Conservation (phyloP, 2,797 vertebrate species). For the Salmo trutta region DNA sequence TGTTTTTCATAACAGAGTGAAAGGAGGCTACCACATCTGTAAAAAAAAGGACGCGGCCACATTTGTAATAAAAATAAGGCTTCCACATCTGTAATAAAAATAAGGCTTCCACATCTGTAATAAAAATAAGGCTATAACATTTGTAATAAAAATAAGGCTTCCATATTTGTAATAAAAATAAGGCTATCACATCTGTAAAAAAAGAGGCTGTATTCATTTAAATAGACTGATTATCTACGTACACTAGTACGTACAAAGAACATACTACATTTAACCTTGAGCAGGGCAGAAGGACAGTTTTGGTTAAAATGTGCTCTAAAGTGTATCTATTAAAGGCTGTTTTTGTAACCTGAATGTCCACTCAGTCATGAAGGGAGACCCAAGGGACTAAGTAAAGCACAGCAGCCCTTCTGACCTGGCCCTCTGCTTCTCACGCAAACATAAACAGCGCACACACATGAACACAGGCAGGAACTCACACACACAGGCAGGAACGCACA, state of each 20-base stretch:
- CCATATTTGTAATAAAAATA: too few species aligned
- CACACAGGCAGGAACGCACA: background rate
- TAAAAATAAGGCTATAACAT: background rate
- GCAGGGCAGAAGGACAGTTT: conserved; percentile 27
- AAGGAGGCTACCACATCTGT: too few species aligned
- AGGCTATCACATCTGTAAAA: too few species aligned
- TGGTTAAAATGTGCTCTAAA: conserved; percentile 38
- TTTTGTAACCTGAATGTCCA: conserved; percentile 48
- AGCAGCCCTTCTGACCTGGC: conserved; percentile 22
- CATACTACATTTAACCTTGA: conserved; percentile 46
- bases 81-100: too few species aligned
- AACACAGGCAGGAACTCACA: background rate
- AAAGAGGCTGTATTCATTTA: background rate
- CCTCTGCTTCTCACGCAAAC: conserved; percentile 13
- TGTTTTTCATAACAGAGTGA: background rate
- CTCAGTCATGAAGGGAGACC: conserved; percentile 49
- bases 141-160: background rate
- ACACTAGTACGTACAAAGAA: background rate
- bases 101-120: too few species aligned
- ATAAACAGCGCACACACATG: background rate
- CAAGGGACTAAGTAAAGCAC: conserved; percentile 25
- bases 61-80: too few species aligned
- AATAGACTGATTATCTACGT: background rate
- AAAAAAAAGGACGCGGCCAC: too few species aligned
- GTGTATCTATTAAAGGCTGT: conserved; percentile 50